A percentile compares a stretch with the other conserved stretches of the same genome.
Conservation (phyloP, 2,113 vertebrate species). For the Ictidomys tridecemlineatus region DNA sequence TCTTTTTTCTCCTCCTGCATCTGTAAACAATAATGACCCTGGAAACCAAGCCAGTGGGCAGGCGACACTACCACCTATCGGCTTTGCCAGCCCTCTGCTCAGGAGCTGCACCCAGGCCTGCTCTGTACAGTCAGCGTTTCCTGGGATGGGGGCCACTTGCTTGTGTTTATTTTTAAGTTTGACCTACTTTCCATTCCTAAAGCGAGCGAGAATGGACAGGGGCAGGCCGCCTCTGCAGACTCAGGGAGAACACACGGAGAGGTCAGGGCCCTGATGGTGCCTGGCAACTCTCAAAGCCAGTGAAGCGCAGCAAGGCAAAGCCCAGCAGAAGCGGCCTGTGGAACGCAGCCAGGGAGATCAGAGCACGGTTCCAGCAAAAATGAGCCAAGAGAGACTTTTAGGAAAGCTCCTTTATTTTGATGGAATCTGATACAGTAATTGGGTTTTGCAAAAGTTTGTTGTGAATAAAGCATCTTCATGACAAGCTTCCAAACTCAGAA, state of each 20-base stretch:
- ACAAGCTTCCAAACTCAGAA: neutral
- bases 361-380: neutral
- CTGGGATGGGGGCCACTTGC: neutral
- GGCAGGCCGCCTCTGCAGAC: fast-evolving
- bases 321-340: fast-evolving
- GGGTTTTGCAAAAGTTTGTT: neutral
- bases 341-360: fast-evolving
- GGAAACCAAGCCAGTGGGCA: neutral
- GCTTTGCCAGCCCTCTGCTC: too few relatives aligned
- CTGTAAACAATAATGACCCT: neutral
- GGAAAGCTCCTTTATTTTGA: neutral
- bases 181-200: neutral
- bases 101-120: too few relatives aligned
- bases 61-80: neutral
- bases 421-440: neutral
- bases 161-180: neutral
- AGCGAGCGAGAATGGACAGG: neutral
- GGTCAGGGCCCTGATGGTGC: fast-evolving
- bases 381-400: neutral
- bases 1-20: neutral
- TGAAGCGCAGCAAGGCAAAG: neutral
- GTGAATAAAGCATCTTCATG: neutral
- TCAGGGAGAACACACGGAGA: neutral
- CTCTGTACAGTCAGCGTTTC: neutral
- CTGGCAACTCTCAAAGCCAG: neutral